phyloP scores from a whole-genome alignment of 2,113 vertebrate genomes.

The Oceanodroma tethys region DNA sequence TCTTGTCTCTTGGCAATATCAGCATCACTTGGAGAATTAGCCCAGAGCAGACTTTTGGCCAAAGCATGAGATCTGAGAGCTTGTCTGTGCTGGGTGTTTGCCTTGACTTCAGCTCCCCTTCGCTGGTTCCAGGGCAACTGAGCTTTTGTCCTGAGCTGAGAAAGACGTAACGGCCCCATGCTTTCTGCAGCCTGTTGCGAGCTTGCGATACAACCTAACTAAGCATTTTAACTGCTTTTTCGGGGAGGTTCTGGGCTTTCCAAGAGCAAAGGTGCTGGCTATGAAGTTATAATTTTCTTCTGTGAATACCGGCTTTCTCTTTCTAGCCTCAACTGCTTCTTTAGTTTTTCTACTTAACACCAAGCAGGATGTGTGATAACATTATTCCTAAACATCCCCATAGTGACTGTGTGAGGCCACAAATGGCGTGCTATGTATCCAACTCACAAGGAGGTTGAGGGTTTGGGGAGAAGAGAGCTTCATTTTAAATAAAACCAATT shows the following conservation, averaged over 20 bases:
- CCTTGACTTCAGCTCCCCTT: background rate
- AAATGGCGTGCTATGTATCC: background rate
- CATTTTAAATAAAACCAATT: background rate
- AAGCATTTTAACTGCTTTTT: background rate
- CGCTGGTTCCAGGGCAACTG: background rate
- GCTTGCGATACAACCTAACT: background rate
- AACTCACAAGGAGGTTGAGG: background rate
- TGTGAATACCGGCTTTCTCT: background rate
- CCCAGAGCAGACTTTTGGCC: background rate
- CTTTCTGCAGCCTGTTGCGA: background rate
- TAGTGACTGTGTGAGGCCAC: background rate
- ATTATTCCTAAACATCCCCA: background rate
- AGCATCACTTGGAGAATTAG: background rate
- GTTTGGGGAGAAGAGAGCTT: background rate
- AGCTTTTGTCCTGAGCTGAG: background rate
- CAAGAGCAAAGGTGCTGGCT: background rate
- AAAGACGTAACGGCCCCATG: rapidly evolving
- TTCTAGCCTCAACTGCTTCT: background rate
- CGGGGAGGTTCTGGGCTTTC: background rate
- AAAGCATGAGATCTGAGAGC: background rate
- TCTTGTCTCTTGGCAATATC: background rate
- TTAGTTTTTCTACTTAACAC: background rate
- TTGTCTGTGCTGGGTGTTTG: background rate
- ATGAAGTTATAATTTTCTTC: background rate
- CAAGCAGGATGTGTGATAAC: background rate